Base-by-base conservation (phyloP, 1,140 invertebrate genomes). In the Homalodisca vitripennis region DNA sequence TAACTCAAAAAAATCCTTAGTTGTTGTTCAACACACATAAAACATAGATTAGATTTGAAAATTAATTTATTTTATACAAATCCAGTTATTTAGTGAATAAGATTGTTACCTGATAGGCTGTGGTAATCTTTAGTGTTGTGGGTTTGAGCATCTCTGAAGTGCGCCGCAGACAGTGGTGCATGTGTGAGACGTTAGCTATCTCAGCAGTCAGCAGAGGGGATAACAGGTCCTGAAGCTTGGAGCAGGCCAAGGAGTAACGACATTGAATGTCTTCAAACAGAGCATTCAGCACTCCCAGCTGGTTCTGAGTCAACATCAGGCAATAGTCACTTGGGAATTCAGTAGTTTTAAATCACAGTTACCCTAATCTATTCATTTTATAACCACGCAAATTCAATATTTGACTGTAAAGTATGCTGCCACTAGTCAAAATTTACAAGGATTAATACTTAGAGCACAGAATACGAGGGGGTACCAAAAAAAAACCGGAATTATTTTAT, bases 81-180 rank as follows among this genome's bases (percentile, higher is more conserved):
- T n/a, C 22, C 14, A 24, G 29, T 3, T 64, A 1, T 22, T 30
- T 47, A 26, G 65, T 71, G n/a, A n/a, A n/a, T n/a, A n/a, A n/a
- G n/a, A n/a, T n/a, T n/a, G n/a, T n/a, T 76, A 90, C 89, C 77
- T 92, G 90, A 80, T 95, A 96, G 0, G 91, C 87, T 20, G 86
- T 81, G 13, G 90, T 80, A 53, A 95, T 91, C 77, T 89, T 91
- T 29, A 85, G 82, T 71, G 85, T 84, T 51, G 88, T 81, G 68
- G 87, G 85, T 13, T 85, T 55, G 83, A 70, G 83, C 84, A 72
- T 89, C 84, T 70, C 75, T 81, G 48, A 51, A 29, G 79, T 75
- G 70, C 80, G 85, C 74, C 88, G 88, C 31, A 93, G 84, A 76
- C 92, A 93, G 34, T 90, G 86, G 75, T 91, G 88, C 83, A 93